Conservation (phyloP, 2,113 vertebrate species). For the Halcyon malimbica region DNA sequence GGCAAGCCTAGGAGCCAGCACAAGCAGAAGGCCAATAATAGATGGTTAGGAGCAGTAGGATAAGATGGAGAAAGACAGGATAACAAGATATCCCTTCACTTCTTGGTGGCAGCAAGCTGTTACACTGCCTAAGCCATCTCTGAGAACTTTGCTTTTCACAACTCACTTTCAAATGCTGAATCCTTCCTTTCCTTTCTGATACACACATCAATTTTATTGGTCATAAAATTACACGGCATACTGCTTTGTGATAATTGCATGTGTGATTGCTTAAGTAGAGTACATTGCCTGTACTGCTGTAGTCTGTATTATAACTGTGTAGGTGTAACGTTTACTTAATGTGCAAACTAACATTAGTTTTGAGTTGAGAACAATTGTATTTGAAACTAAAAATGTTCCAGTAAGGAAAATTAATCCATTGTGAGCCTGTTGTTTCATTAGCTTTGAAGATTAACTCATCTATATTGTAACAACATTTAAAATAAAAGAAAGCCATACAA, state of each 20-base stretch:
- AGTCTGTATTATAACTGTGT: background rate
- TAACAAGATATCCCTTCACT: background rate
- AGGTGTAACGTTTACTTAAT: background rate
- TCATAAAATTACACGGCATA: background rate
- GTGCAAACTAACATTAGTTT: background rate
- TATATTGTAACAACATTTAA: background rate
- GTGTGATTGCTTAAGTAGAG: background rate
- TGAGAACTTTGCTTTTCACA: background rate
- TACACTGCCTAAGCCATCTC: background rate
- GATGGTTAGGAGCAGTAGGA: background rate
- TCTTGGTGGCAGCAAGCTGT: background rate
- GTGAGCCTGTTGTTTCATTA: background rate
- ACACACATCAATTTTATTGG: background rate
- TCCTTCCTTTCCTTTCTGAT: background rate
- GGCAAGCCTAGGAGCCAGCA: background rate
- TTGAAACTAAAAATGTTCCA: constrained; percentile 15
- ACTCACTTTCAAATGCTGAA: background rate
- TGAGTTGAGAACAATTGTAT: background rate
- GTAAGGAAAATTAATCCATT: background rate
- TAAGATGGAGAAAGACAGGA: background rate
- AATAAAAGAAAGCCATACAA: background rate
- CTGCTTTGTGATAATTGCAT: background rate
- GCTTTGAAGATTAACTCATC: background rate
- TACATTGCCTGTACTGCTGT: background rate
- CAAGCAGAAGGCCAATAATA: background rate